Conservation (phyloP, 2,888 invertebrate species). For the Leptothorax acervorum region DNA sequence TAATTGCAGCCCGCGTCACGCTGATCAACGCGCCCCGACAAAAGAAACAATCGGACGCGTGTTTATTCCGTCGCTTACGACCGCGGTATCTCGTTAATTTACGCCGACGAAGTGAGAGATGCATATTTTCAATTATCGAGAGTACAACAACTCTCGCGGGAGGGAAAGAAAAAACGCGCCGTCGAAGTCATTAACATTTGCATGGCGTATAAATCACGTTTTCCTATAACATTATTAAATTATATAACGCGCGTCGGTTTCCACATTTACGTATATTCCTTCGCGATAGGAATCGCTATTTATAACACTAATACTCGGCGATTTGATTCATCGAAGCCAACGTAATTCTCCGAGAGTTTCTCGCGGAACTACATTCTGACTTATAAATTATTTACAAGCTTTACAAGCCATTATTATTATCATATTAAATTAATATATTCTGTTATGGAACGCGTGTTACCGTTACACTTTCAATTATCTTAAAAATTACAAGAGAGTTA, state of each 20-base stretch:
- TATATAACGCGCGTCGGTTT: conserved; percentile 35
- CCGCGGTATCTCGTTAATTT: conserved; percentile 23
- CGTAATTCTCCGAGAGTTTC: conserved; percentile 10
- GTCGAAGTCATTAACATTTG: conserved; percentile 37
- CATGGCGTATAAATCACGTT: conserved; percentile 36
- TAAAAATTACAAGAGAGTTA: neutral
- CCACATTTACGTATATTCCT: conserved; percentile 15
- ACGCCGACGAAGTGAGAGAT: neutral
- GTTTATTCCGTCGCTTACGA: conserved; percentile 5
- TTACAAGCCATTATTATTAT: neutral
- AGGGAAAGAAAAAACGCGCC: neutral
- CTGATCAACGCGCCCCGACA: neutral
- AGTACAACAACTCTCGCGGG: neutral
- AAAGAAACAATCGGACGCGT: conserved; percentile 30
- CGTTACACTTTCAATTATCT: neutral
- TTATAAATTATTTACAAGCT: conserved; percentile 16
- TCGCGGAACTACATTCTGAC: neutral
- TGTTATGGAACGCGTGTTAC: neutral
- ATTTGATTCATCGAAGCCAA: conserved; percentile 19
- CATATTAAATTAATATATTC: neutral
- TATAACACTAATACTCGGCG: conserved; percentile 26
- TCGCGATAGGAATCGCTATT: conserved; percentile 21
- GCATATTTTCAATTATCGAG: conserved; percentile 37
- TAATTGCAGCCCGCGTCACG: conserved; percentile 20
- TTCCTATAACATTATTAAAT: conserved; percentile 26